Evolutionary conservation across 2,797 vertebrate species (phyloP), one percentile per base, ranked within the genome.

Genomic region (Characodon lateralis): DNA sequence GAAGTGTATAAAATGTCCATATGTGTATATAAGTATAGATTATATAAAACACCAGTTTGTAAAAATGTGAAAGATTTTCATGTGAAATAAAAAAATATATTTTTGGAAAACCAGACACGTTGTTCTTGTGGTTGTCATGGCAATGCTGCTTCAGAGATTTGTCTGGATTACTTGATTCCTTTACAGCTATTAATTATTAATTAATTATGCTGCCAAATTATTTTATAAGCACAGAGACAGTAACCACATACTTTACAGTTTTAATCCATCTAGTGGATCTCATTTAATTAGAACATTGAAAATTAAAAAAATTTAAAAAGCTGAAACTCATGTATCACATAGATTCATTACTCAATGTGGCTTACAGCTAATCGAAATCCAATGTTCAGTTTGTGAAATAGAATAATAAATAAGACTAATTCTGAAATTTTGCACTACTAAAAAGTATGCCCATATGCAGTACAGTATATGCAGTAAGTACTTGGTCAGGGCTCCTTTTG

Each of bases 21-120:
- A 94, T 93, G 90, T 92, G 90, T 91, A 95, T 92, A 94, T 91
- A 93, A 89, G 94, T 91, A 95, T 92, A 92, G 90, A 95, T 93
- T 96, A 94, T 95, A 95, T 95, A 89, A 94, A 90, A 94, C 58
- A 88, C 58, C 71, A 79, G 92, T 95, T 95, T 96, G 93, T 35
- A 95, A 94, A 93, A 95, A 91, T 94, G 93, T 93, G 91, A 96
- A 95, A 88, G 91, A 31, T 79, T 94, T 93, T 90, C 93, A 94
- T 95, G 94, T 95, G 94, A 95, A 96, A 95, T 95, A 94, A 65
- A 95, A 95, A 94, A 94, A 78, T 75, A 90, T 94, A 93, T 96
- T 96, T 96, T 95, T 95, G 77, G 89, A 93, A 95, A 95, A 89
- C 87, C 84, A 91, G 51, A 91, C 79, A 31, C 10, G 3, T 65